Evolutionary conservation across 2,113 vertebrate genomes (phyloP).

Genomic region (Apeltes quadracus): DNA sequence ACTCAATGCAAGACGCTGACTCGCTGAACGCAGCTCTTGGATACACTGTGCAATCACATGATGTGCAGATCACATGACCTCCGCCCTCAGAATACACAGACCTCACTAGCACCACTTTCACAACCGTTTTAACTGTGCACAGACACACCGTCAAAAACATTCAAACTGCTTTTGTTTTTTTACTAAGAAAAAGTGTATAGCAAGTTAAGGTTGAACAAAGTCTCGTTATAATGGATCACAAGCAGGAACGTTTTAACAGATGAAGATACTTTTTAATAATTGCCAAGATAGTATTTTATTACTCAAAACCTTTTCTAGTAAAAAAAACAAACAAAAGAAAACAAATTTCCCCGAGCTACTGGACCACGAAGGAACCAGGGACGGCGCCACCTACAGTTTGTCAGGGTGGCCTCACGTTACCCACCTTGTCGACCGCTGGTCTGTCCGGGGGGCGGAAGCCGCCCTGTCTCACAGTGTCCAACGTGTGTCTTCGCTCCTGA

Average conservation of each 20-base stretch:
- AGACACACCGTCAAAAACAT: too few relatives aligned
- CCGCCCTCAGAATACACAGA: background rate
- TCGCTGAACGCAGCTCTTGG: background rate
- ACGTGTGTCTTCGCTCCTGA: constrained; percentile 82
- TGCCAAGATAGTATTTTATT: background rate
- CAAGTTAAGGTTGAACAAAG: too few relatives aligned
- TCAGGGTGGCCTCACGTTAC: constrained; percentile 6
- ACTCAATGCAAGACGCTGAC: background rate
- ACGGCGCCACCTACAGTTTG: too few relatives aligned
- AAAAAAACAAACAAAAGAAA: too few relatives aligned
- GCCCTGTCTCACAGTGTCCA: constrained; percentile 77
- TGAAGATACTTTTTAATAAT: too few relatives aligned
- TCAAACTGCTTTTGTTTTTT: too few relatives aligned
- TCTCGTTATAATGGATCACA: background rate
- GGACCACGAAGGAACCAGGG: background rate
- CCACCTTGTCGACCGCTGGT: constrained; percentile 75
- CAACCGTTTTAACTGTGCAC: background rate
- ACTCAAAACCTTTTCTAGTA: background rate
- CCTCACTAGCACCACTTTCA: background rate
- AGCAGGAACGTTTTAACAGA: background rate
- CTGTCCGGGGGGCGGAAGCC: constrained; percentile 58
- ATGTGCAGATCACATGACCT: background rate
- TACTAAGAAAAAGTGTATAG: too few relatives aligned
- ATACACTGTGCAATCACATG: background rate
- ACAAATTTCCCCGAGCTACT: background rate